A percentile compares a stretch with the other conserved stretches of the same genome.
These are phyloP conservation scores for Anoplopoma fimbria DNA, from an alignment of 2,113 vertebrate genomes.

Conservation along the genomic window DNA sequence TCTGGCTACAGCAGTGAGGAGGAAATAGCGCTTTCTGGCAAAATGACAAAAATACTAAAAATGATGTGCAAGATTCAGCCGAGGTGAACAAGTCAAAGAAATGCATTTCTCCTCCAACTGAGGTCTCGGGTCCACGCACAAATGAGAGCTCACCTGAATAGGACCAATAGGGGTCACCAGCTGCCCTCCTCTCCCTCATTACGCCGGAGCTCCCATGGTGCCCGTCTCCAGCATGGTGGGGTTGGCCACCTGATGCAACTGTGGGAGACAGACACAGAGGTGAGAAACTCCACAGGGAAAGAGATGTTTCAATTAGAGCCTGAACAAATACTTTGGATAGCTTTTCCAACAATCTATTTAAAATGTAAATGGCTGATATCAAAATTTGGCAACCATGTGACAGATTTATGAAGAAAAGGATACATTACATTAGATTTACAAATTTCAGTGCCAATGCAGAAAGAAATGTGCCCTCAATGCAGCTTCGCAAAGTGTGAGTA, in stretches of 20 bases:
- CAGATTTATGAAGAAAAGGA: not conserved
- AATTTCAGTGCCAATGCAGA: not conserved
- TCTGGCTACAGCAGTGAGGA: not conserved
- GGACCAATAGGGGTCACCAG: conserved; percentile 94
- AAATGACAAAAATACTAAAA: conserved; percentile 41
- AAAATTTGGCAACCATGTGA: not conserved
- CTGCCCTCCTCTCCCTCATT: conserved; percentile 90
- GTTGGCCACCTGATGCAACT: conserved; percentile 89
- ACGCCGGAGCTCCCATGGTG: conserved; percentile 85
- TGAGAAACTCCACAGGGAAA: conserved; percentile 44
- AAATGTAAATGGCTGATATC: not conserved
- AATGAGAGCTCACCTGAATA: conserved; percentile 91
- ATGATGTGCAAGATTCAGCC: conserved; percentile 1
- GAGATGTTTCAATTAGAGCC: not conserved
- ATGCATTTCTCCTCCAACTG: conserved; percentile 28
- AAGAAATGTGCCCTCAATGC: not conserved
- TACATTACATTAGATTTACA: not conserved
- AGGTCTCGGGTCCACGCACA: conserved; percentile 13
- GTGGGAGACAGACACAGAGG: conserved; percentile 59
- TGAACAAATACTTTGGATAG: not conserved
- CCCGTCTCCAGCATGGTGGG: conserved; percentile 82
- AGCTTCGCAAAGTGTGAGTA: not conserved
- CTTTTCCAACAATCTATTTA: not conserved
- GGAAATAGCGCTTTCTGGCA: not conserved
- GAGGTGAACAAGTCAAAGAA: conserved; percentile 31